Conservation (phyloP, 1,140 invertebrate genomes). For the Leptinotarsa lineolata region DNA sequence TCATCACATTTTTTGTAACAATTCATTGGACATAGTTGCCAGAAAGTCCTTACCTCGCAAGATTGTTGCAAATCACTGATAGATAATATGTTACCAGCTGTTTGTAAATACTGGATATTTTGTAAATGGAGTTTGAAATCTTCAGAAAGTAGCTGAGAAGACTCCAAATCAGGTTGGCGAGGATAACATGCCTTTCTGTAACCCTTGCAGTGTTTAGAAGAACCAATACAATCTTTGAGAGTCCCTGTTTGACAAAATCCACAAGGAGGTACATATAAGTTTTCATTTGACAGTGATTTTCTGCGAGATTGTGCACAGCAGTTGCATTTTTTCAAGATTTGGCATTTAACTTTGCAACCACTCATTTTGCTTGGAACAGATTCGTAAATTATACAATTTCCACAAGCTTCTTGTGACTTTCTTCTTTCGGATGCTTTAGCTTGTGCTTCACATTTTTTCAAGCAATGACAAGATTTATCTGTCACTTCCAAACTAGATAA, state of each 20-base stretch:
- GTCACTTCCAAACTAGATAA: conserved; percentile 42
- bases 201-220: conserved; percentile 44
- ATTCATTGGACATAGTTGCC: too few species aligned
- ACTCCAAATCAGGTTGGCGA: conserved; percentile 51
- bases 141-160: conserved; percentile 56
- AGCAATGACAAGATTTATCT: conserved; percentile 42
- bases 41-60: conserved; percentile 48
- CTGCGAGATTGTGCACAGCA: conserved; percentile 49
- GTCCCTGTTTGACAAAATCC: conserved; percentile 48
- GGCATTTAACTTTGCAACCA: conserved; percentile 44
- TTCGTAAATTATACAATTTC: conserved; percentile 54
- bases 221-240: conserved; percentile 41
- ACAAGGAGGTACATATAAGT: conserved; percentile 55
- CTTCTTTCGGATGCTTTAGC: conserved; percentile 37
- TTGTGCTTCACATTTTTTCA: conserved; percentile 35
- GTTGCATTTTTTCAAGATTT: conserved; percentile 44
- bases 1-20: too few species aligned
- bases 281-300: conserved; percentile 65
- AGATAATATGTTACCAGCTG: conserved; percentile 64
- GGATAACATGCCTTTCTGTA: conserved; percentile 50
- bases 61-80: conserved; percentile 47
- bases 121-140: conserved; percentile 70
- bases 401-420: conserved; percentile 52
- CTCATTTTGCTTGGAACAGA: conserved; percentile 47
- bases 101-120: conserved; percentile 71